Evolutionary conservation across 2,797 vertebrate genomes (phyloP).

Genomic region (Microctenopoma steveboyesi): DNA sequence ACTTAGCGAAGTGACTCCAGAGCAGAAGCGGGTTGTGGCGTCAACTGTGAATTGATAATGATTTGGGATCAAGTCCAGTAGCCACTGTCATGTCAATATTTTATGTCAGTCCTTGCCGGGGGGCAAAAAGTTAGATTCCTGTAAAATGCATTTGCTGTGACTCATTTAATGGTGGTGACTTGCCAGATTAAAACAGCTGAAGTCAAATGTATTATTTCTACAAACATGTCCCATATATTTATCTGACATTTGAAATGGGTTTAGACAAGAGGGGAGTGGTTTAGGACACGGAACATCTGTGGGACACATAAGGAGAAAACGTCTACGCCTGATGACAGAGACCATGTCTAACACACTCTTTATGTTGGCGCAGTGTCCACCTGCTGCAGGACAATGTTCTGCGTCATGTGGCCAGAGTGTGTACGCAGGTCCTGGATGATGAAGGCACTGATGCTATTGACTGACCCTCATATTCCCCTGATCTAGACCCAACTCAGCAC

Average conservation of each 20-base stretch:
- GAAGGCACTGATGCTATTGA: no score
- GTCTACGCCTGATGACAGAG: neutral
- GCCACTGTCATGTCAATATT: conserved; percentile 59
- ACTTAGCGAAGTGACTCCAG: conserved; percentile 25
- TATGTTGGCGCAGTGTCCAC: no score
- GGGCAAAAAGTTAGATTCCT: conserved; percentile 34
- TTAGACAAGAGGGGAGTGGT: neutral
- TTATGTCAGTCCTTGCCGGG: conserved; percentile 35
- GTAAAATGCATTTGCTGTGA: neutral
- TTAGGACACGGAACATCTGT: conserved; percentile 26
- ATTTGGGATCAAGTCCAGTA: conserved; percentile 61
- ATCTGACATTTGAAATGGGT: neutral
- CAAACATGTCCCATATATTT: neutral
- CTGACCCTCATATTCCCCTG: no score
- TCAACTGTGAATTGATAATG: conserved; percentile 47
- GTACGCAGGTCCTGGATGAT: no score
- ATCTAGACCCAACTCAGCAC: no score
- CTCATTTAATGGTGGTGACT: neutral
- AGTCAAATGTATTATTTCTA: neutral
- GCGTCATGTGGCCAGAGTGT: no score
- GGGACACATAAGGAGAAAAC: conserved; percentile 5
- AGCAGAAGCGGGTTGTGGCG: conserved; percentile 38
- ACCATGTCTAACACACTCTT: no score
- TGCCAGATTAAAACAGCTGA: neutral
- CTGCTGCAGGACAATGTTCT: no score